Percentiles rank a stretch among this genome's conserved stretches.
These are phyloP conservation scores for Procambarus clarkii DNA, from an alignment of 1,140 invertebrate species.

Conservation along the genomic window DNA sequence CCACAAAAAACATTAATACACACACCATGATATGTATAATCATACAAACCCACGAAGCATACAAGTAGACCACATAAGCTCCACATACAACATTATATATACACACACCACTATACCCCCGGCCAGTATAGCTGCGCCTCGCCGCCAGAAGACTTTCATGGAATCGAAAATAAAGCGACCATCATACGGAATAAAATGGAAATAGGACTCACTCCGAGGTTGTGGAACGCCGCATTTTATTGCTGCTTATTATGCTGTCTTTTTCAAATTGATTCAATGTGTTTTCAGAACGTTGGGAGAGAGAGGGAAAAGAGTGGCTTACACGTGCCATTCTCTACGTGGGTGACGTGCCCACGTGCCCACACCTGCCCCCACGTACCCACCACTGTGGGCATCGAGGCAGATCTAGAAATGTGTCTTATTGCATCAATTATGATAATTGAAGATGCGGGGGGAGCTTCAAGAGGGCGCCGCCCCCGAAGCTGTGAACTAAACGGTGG, in stretches of 20 bases:
- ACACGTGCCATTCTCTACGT: too few species aligned
- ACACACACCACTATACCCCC: neutral
- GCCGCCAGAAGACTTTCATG: neutral
- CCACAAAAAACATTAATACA: too few species aligned
- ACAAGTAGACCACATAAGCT: too few species aligned
- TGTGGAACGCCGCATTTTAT: neutral
- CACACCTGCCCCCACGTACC: neutral
- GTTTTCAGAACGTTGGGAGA: neutral
- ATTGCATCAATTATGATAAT: constrained; percentile 10
- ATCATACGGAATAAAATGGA: constrained; percentile 10
- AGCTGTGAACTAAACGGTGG: neutral
- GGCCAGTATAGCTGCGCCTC: neutral
- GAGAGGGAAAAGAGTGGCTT: neutral
- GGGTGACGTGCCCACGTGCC: neutral
- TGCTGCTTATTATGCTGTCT: neutral
- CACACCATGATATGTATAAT: too few species aligned
- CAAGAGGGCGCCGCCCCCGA: neutral
- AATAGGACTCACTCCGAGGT: neutral
- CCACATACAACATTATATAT: neutral
- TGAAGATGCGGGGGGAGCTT: neutral
- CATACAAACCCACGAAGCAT: too few species aligned
- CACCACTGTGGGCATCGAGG: neutral
- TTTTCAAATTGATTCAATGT: constrained; percentile 15
- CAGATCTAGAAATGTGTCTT: neutral
- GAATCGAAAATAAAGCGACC: neutral